A percentile compares a stretch with the other conserved stretches of the same genome.
Conservation (phyloP, 2,113 vertebrate species). For the Siniperca chuatsi region DNA sequence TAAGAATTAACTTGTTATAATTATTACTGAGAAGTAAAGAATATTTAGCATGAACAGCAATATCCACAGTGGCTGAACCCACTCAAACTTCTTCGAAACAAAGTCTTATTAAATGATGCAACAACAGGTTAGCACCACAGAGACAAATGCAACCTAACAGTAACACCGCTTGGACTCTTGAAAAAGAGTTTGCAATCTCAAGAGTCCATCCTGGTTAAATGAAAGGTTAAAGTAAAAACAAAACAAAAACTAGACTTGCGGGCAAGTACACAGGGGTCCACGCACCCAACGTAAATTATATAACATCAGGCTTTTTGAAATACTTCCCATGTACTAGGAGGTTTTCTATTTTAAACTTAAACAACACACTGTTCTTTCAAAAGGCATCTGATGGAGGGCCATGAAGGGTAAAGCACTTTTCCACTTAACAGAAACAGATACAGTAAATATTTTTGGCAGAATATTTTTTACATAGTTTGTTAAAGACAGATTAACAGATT, state of each 20-base stretch:
- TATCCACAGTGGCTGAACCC: too few species aligned
- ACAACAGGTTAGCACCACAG: background rate
- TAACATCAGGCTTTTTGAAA: conserved; percentile 8
- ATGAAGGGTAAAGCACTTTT: conserved; percentile 25
- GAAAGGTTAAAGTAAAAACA: background rate
- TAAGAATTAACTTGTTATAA: background rate
- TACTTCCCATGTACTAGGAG: conserved; percentile 14
- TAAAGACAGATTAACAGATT: conserved; percentile 28
- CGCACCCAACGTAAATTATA: background rate
- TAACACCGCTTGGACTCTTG: too few species aligned
- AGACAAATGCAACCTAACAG: background rate
- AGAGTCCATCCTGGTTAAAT: background rate
- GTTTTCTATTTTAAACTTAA: conserved; percentile 19
- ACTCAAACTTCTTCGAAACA: background rate
- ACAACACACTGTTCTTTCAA: conserved; percentile 4
- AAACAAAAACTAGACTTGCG: background rate
- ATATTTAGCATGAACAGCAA: background rate
- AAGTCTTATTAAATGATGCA: background rate
- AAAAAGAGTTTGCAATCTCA: background rate
- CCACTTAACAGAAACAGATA: conserved; percentile 11
- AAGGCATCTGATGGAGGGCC: conserved; percentile 46
- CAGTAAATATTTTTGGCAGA: background rate
- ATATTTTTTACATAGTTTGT: background rate
- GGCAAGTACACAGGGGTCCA: background rate
- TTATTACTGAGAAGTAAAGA: background rate